phyloP scores from a whole-genome alignment of 2,797 vertebrate species.

The Cyclura pinguis region DNA sequence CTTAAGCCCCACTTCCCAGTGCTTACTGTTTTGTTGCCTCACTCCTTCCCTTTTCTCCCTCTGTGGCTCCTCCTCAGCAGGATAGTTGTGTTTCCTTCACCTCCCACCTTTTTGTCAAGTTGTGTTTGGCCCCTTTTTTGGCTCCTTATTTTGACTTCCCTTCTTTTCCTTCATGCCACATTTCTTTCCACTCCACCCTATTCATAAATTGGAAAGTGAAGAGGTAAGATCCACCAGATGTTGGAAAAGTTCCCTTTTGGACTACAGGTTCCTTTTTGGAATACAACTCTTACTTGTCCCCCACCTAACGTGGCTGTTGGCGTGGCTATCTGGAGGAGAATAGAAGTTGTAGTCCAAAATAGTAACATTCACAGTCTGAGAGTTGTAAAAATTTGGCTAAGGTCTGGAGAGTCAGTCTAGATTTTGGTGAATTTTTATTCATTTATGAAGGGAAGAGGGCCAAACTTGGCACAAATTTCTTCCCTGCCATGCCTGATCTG shows the following conservation, averaged over 20 bases:
- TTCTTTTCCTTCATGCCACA: background rate
- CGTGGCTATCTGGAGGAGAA: background rate
- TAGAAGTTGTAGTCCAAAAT: background rate
- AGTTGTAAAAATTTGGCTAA: background rate
- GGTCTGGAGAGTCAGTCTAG: no score
- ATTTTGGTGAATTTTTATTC: background rate
- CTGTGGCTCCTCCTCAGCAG: background rate
- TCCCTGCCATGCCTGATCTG: background rate
- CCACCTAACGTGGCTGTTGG: no score
- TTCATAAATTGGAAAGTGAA: background rate
- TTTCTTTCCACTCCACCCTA: slow-evolving; percentile 9
- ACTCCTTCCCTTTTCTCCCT: background rate
- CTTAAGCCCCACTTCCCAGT: background rate
- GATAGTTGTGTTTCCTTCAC: background rate
- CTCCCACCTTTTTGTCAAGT: background rate
- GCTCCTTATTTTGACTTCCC: slow-evolving; percentile 9
- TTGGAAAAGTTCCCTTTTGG: background rate
- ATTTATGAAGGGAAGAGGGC: background rate
- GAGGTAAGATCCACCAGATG: background rate
- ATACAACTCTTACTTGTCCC: background rate
- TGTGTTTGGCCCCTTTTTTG: slow-evolving; percentile 18
- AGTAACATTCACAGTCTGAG: background rate
- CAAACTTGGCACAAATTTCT: background rate
- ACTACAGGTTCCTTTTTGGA: no score
- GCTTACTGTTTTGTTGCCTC: background rate